A percentile compares a stretch with the other conserved stretches of the same genome.
Conservation (phyloP, 2,888 invertebrate genomes). For the Cephus sareptanus region DNA sequence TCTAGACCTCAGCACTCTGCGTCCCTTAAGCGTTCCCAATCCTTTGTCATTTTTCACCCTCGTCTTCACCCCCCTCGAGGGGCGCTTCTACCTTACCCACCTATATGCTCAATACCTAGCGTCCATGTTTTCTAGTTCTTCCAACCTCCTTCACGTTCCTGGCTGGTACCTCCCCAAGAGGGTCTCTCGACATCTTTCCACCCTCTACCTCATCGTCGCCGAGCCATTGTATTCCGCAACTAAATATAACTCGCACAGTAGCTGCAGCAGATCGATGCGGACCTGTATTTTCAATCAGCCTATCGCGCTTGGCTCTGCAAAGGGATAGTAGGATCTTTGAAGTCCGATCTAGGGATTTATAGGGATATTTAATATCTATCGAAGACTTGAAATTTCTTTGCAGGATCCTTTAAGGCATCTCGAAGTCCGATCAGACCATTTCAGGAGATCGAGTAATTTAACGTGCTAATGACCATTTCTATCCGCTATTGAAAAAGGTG, state of each 20-base stretch:
- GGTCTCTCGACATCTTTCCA: not conserved
- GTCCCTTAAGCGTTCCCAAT: not conserved
- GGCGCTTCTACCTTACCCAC: not conserved
- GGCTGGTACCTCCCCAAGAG: not conserved
- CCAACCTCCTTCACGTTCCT: not conserved
- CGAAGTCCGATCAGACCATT: not conserved
- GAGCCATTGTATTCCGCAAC: constrained; percentile 1
- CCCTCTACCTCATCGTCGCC: not conserved
- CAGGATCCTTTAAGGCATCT: not conserved
- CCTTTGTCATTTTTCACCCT: not conserved
- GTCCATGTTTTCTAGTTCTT: not conserved
- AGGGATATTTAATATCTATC: no score
- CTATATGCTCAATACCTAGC: not conserved
- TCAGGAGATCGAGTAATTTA: not conserved
- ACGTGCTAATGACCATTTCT: not conserved
- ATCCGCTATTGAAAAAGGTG: not conserved
- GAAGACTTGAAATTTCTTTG: not conserved
- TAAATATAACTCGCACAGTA: constrained; percentile 16
- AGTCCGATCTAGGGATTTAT: no score
- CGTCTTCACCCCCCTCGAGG: not conserved
- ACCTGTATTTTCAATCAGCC: not conserved
- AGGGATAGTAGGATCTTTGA: no score
- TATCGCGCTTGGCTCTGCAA: not conserved
- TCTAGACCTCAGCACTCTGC: not conserved
- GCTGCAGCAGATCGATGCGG: constrained; percentile 15